These are phyloP conservation scores for Eristalinus aeneus DNA, from an alignment of 2,888 invertebrate genomes.

Conservation along the genomic window DNA sequence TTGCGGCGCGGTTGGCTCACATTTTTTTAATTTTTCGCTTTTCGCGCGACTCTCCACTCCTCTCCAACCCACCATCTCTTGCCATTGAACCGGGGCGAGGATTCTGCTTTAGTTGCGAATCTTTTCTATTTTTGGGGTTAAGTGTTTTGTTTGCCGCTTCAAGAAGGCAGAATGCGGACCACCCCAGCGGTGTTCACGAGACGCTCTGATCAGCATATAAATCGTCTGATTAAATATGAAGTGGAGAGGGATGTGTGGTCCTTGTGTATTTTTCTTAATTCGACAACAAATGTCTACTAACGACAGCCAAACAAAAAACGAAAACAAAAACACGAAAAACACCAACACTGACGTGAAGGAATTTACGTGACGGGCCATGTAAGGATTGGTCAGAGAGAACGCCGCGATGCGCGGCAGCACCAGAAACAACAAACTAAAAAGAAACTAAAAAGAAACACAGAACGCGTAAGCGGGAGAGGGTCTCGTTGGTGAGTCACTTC, in stretches of 20 bases:
- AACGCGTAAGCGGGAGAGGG: neutral
- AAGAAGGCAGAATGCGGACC: constrained; percentile 26
- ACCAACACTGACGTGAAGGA: constrained; percentile 38
- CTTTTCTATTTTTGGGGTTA: constrained; percentile 5
- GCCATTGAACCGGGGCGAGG: neutral
- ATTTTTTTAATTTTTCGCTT: neutral
- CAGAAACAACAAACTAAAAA: neutral
- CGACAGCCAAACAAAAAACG: neutral
- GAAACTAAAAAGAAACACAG: constrained; percentile 14
- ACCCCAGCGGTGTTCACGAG: constrained; percentile 35
- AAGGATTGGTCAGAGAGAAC: constrained; percentile 1
- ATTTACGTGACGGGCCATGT: constrained; percentile 45
- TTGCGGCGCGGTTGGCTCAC: neutral
- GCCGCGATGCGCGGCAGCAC: neutral
- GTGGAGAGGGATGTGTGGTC: neutral
- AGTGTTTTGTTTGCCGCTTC: constrained; percentile 28
- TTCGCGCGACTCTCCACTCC: neutral
- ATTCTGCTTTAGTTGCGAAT: neutral
- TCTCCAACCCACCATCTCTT: neutral
- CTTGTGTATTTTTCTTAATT: constrained; percentile 3
- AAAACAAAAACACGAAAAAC: neutral
- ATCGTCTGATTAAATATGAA: constrained; percentile 34
- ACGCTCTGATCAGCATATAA: constrained; percentile 46
- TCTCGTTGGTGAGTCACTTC: neutral
- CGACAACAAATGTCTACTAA: constrained; percentile 16